Evolutionary conservation across 1,140 invertebrate species (phyloP).

Genomic region (Reticulitermes speratus): DNA sequence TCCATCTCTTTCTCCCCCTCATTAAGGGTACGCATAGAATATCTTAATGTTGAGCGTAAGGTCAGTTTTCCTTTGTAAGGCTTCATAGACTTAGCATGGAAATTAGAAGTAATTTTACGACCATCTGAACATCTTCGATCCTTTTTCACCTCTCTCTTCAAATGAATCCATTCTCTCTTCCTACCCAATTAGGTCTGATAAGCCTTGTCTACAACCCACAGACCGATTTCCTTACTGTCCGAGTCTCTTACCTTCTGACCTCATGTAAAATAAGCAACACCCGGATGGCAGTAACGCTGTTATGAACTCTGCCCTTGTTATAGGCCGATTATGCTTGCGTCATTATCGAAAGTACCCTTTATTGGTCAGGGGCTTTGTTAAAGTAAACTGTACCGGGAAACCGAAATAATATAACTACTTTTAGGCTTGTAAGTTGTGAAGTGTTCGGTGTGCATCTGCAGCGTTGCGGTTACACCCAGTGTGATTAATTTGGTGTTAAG

Average conservation of each 20-base stretch:
- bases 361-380: too few relatives aligned
- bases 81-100: background rate
- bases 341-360: too few relatives aligned
- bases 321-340: too few relatives aligned
- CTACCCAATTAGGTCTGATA: background rate
- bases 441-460: too few relatives aligned
- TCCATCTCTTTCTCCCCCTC: background rate
- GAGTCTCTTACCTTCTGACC: too few relatives aligned
- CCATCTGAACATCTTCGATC: conserved; percentile 5
- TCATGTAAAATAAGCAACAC: background rate
- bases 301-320: too few relatives aligned
- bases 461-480: too few relatives aligned
- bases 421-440: too few relatives aligned
- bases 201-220: background rate
- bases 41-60: background rate
- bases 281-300: too few relatives aligned
- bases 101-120: conserved; percentile 7
- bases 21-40: background rate
- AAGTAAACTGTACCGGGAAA: too few relatives aligned
- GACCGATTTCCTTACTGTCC: background rate
- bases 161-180: background rate
- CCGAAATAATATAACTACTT: too few relatives aligned
- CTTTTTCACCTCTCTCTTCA: background rate
- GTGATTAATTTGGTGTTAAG: too few relatives aligned
- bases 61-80: background rate